These are phyloP conservation scores for Euclidia mi DNA, from an alignment of 2,888 invertebrate genomes.

Conservation along the genomic window DNA sequence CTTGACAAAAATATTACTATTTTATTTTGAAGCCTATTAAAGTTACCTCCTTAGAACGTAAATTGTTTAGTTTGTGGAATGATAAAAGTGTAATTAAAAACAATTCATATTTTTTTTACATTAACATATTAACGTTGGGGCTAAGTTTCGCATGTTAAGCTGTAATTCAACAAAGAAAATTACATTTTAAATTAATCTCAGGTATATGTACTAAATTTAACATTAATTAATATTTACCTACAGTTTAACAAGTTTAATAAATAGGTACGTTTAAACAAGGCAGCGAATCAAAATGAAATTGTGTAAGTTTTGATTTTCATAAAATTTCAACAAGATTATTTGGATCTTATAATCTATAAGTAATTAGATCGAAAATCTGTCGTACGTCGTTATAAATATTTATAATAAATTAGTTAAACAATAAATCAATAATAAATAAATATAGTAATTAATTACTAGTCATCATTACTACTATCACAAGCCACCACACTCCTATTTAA, in stretches of 20 bases:
- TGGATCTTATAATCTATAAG: slow-evolving; percentile 33
- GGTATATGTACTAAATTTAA: slow-evolving; percentile 40
- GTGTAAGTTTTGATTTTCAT: slow-evolving; percentile 27
- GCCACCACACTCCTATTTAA: slow-evolving; percentile 85
- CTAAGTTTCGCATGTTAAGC: slow-evolving; percentile 39
- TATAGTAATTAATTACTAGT: slow-evolving; percentile 57
- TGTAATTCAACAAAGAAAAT: slow-evolving; percentile 28
- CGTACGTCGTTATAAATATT: slow-evolving; percentile 31
- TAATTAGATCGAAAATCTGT: slow-evolving; percentile 39
- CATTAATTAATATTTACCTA: slow-evolving; percentile 51
- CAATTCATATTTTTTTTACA: neutral
- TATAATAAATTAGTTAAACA: slow-evolving; percentile 43
- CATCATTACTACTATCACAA: slow-evolving; percentile 82
- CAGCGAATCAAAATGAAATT: slow-evolving; percentile 32
- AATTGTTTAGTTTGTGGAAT: slow-evolving; percentile 28
- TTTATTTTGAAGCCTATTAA: slow-evolving; percentile 24
- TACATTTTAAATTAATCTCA: slow-evolving; percentile 30
- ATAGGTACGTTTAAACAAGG: slow-evolving; percentile 33
- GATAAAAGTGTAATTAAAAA: neutral
- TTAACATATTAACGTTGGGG: slow-evolving; percentile 17
- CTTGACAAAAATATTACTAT: slow-evolving; percentile 29
- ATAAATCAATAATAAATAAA: slow-evolving; percentile 47
- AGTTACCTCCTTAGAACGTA: slow-evolving; percentile 41
- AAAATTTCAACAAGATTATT: slow-evolving; percentile 40
- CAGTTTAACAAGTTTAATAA: slow-evolving; percentile 44